Percentiles rank a stretch among this genome's conserved stretches.
Evolutionary conservation across 2,113 vertebrate genomes (phyloP).

Genomic region (Platanista minor): DNA sequence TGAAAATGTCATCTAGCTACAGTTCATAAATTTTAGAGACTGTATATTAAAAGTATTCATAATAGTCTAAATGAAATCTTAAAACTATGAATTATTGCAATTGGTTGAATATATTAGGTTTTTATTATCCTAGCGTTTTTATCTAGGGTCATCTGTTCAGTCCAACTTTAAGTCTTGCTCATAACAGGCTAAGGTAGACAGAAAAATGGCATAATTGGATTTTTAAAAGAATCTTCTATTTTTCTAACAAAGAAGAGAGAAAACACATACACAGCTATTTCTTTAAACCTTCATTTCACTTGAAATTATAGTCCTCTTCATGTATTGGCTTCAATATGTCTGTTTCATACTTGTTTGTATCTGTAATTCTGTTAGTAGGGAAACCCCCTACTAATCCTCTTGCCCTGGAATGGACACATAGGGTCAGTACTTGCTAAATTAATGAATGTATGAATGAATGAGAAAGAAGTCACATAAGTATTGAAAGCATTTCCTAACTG

Average conservation of each 20-base stretch:
- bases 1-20: constrained; percentile 63
- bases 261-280: constrained; percentile 62
- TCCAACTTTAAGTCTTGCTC: constrained; percentile 73
- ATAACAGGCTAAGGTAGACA: constrained; percentile 74
- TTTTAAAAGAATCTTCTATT: constrained; percentile 54
- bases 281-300: constrained; percentile 32
- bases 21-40: constrained; percentile 65
- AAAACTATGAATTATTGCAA: constrained; percentile 70
- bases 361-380: not conserved
- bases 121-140: constrained; percentile 74
- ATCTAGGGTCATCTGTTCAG: constrained; percentile 76
- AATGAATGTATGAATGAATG: not conserved
- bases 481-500: not conserved
- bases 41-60: constrained; percentile 70
- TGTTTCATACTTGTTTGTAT: not conserved
- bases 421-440: not conserved
- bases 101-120: constrained; percentile 76
- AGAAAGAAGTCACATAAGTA: not conserved
- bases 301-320: not conserved
- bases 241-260: constrained; percentile 37
- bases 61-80: constrained; percentile 74
- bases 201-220: constrained; percentile 77
- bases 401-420: not conserved
- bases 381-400: not conserved
- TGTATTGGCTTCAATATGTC: not conserved